phyloP scores from a whole-genome alignment of 2,113 vertebrate genomes.

The Riparia riparia region DNA sequence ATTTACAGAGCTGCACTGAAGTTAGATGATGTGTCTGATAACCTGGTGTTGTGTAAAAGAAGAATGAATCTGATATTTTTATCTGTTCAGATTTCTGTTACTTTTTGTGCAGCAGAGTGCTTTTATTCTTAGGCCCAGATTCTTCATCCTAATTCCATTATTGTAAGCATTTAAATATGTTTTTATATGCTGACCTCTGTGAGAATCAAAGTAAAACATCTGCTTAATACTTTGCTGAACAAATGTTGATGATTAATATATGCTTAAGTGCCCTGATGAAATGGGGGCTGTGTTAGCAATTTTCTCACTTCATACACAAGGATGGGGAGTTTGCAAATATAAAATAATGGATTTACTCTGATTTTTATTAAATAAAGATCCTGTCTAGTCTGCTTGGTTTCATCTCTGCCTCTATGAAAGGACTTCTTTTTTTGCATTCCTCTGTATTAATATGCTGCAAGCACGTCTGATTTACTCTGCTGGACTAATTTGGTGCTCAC shows the following conservation, averaged over 20 bases:
- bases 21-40: neutral
- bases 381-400: neutral
- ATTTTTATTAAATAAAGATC: neutral
- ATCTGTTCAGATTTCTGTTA: neutral
- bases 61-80: neutral
- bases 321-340: neutral
- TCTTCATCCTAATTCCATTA: constrained; percentile 27
- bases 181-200: constrained; percentile 12
- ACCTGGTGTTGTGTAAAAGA: neutral
- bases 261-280: neutral
- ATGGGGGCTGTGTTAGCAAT: neutral
- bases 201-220: constrained; percentile 42
- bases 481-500: neutral
- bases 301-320: neutral
- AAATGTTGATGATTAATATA: constrained; percentile 37
- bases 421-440: neutral
- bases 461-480: neutral
- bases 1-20: neutral
- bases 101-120: neutral
- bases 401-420: neutral
- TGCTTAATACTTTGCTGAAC: constrained; percentile 27
- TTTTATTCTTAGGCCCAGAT: constrained; percentile 18
- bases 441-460: neutral
- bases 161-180: constrained; percentile 21
- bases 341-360: neutral